Evolutionary conservation across 2,888 invertebrate genomes (phyloP), one percentile per base, ranked within the genome.

Genomic region (Yponomeuta evonymella): DNA sequence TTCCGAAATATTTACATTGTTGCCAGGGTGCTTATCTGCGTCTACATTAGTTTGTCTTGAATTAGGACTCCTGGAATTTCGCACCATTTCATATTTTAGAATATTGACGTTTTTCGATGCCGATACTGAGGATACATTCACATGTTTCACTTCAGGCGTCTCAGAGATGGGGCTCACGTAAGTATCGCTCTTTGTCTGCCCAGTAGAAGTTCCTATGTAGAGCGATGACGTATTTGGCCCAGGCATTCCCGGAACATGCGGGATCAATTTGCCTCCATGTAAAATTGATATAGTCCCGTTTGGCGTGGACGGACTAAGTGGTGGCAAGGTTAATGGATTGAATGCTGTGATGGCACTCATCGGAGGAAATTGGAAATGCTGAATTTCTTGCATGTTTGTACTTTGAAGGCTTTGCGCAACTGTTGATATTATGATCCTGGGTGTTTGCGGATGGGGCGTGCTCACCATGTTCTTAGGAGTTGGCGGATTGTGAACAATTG

Each of bases 221-320:
- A 92, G 81, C 36, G 89, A 86, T 43, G 95, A 83, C 51, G 94
- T 94, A 76, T 95, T 95, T 3, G 97, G 97, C 11, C 97, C 97
- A 0, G 97, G 97, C 86, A 97, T 97, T 15, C 97, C 97, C 8
- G 97, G 97, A 12, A 97, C 97, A 83, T 96, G 95, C 0, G 97
- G 96, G 79, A 97, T 96, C n/a, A 95, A 88, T 83, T 96, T 96
- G 33, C 96, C 96, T 23, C 93, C 94, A 76, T 95, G 94, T 67
- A 94, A 83, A 74, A 95, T 95, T 48, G 93, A 94, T n/a, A 94
- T 90, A 66, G 94, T 93, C 12, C 94, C 94, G 74, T 94, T 94
- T 64, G 94, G 90, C 71, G 90, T 66, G 12, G 85, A 84, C 65
- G 89, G 90, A 76, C 88, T 88, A 43, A 94, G 81, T 12, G 94